Base-by-base conservation (phyloP, 2,888 invertebrate species). In the Adelognathus sp. region DNA sequence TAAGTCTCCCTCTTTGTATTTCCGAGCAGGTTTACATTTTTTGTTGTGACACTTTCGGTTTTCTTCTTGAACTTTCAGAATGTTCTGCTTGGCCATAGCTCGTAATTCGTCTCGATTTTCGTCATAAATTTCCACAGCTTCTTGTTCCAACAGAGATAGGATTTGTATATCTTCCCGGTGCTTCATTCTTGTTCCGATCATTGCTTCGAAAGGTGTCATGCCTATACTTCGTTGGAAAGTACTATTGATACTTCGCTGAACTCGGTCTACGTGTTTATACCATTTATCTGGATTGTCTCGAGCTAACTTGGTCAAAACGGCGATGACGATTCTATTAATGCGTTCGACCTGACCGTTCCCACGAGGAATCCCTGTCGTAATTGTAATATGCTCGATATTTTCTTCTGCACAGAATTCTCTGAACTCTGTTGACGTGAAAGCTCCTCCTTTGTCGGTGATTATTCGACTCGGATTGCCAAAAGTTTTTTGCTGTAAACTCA, bases 281-380 rank as follows among this genome's bases (percentile, higher is more conserved):
- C 76, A 76, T 39, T 64, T 39, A 1, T 60, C 64, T n/a, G 71
- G 60, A 9, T 63, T 58, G 7, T 64, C 60, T 9, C 60, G 9
- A 1, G 66, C 33, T 7, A 87, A 52, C 39, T 80, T 81, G n/a
- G 76, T 64, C 11, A 88, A 73, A 0, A 64, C 27, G 24, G 70
- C 46, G 0, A 76, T 76, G 27, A 76, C 36, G 18, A 63, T 60
- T 1, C 60, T 56, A 14, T 76, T 75, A 21, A 76, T 16, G 9
- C 75, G 61, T 33, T 75, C 58, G 3, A 70, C 67, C 24, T 72
- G n/a, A n/a, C n/a, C n/a, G n/a, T n/a, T n/a, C n/a, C n/a, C n/a
- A 70, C 76, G 69, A 86, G 88, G 76, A 6, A 84, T 83, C 39
- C 86, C 77, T 11, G 91, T 90, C 0, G 82, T 82, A 46, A 86